Conservation (phyloP, 2,113 vertebrate genomes). For the Steatornis caripensis region DNA sequence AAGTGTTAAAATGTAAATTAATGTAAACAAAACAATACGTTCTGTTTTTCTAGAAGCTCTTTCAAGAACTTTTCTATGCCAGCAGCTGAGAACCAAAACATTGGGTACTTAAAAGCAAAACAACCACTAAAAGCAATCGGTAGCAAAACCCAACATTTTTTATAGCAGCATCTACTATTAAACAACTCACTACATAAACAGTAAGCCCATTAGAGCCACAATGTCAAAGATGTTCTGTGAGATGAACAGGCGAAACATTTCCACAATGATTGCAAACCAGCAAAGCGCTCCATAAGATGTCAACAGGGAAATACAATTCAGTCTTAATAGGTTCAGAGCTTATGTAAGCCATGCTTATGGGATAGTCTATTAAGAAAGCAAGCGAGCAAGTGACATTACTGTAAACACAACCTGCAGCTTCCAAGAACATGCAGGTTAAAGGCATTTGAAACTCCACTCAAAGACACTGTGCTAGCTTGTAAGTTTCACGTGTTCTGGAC, state of each 20-base stretch:
- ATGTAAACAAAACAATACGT: background rate
- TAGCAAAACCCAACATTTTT: background rate
- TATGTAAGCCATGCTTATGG: constrained; percentile 30
- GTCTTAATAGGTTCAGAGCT: constrained; percentile 47
- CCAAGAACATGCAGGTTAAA: background rate
- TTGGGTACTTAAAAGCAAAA: background rate
- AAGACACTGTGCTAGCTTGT: background rate
- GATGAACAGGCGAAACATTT: constrained; percentile 22
- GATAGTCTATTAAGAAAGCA: background rate
- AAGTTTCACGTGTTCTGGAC: background rate
- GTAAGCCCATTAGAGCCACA: constrained; percentile 33
- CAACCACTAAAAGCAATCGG: background rate
- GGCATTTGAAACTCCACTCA: background rate
- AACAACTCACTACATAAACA: constrained; percentile 39
- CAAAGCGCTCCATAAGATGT: constrained; percentile 36
- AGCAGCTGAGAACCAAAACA: background rate
- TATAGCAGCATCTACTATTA: constrained; percentile 4
- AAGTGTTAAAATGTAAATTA: background rate
- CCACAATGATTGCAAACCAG: constrained; percentile 28
- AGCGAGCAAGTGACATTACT: background rate
- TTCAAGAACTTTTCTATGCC: background rate
- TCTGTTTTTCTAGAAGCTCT: background rate
- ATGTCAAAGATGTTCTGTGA: constrained; percentile 27
- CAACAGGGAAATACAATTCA: constrained; percentile 59
- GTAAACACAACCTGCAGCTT: constrained; percentile 18